phyloP scores from a whole-genome alignment of 2,888 invertebrate genomes.

The Chromoteleia sp. region DNA sequence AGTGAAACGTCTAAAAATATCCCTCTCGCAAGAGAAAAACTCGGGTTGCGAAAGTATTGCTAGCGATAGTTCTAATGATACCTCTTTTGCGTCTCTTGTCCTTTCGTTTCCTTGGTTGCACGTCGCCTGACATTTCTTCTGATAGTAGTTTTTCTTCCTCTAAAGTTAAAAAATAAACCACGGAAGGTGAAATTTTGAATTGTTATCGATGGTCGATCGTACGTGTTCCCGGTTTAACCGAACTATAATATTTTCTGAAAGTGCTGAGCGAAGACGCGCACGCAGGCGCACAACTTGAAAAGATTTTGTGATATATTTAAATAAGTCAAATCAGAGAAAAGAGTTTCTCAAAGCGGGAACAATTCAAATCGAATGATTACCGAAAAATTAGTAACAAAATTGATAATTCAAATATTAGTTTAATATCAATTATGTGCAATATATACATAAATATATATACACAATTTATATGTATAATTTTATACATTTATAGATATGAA shows the following conservation, averaged over 20 bases:
- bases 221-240: slow-evolving; percentile 40
- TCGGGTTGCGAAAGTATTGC: slow-evolving; percentile 76
- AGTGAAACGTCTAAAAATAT: slow-evolving; percentile 78
- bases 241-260: slow-evolving; percentile 28
- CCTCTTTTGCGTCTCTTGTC: slow-evolving; percentile 94
- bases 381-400: background rate
- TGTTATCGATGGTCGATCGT: slow-evolving; percentile 27
- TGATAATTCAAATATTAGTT: slow-evolving; percentile 7
- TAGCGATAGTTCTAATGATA: slow-evolving; percentile 82
- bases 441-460: slow-evolving; percentile 3
- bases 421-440: slow-evolving; percentile 31
- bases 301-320: slow-evolving; percentile 37
- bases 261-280: slow-evolving; percentile 6
- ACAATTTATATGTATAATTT: background rate
- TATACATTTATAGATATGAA: slow-evolving; percentile 1
- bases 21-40: slow-evolving; percentile 64
- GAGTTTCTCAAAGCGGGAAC: slow-evolving; percentile 10
- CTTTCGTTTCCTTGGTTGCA: slow-evolving; percentile 94
- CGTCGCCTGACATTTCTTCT: slow-evolving; percentile 92
- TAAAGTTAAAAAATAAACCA: background rate
- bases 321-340: slow-evolving; percentile 15
- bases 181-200: slow-evolving; percentile 33
- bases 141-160: background rate
- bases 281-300: slow-evolving; percentile 34
- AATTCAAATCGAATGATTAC: slow-evolving; percentile 2